Percentiles rank a stretch among this genome's conserved stretches.
Evolutionary conservation across 2,888 invertebrate species (phyloP).

Genomic region (Tipula unca): DNA sequence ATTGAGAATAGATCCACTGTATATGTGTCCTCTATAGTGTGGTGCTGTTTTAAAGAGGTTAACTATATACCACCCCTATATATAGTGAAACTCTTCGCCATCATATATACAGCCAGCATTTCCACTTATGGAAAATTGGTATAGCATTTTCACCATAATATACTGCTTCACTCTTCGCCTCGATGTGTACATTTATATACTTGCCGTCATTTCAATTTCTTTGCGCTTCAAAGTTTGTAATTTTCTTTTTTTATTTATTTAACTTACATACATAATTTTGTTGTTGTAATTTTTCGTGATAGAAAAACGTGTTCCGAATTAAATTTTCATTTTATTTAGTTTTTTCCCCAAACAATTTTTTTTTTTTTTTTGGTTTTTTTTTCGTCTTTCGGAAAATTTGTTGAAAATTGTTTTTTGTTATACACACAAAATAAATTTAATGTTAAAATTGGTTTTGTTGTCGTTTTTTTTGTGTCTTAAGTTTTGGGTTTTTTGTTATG

Average conservation of each 20-base stretch:
- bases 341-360: neutral
- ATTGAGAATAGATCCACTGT: neutral
- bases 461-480: neutral
- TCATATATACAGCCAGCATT: neutral
- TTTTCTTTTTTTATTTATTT: neutral
- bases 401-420: conserved; percentile 14
- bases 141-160: neutral
- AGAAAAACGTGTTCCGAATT: neutral
- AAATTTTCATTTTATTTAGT: neutral
- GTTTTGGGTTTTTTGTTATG: neutral
- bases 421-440: neutral
- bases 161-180: neutral
- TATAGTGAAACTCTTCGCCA: neutral
- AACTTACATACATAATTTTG: neutral
- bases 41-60: neutral
- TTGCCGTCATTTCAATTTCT: neutral
- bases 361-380: neutral
- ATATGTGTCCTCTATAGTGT: neutral
- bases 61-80: neutral
- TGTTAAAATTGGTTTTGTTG: conserved; percentile 2
- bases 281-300: neutral
- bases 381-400: conserved; percentile 8
- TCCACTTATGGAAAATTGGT: neutral
- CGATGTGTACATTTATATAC: neutral
- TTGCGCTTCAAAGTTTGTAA: neutral